These are phyloP conservation scores for Brachyopa scutellaris DNA, from an alignment of 2,888 invertebrate genomes.

Conservation along the genomic window DNA sequence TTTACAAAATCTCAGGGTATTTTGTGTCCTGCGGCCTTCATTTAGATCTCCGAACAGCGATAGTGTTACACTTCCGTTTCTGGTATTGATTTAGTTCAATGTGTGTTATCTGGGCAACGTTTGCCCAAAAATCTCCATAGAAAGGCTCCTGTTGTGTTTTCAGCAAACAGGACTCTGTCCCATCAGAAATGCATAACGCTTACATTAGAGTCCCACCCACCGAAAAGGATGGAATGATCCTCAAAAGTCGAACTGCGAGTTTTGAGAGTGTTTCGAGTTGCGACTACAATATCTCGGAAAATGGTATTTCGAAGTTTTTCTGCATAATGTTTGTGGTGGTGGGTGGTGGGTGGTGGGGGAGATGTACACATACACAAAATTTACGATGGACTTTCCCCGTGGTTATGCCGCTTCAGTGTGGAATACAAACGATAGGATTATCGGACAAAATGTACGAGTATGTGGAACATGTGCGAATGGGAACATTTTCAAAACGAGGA, in stretches of 20 bases:
- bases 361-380: constrained; percentile 35
- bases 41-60: constrained; percentile 63
- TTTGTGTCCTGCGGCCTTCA: constrained; percentile 63
- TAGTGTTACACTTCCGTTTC: constrained; percentile 26
- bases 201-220: constrained; percentile 28
- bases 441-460: constrained; percentile 50
- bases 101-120: constrained; percentile 62
- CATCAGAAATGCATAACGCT: constrained; percentile 68
- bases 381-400: constrained; percentile 63
- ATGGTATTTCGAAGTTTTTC: constrained; percentile 39
- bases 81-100: constrained; percentile 67
- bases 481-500: constrained; percentile 61
- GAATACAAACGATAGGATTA: constrained; percentile 72
- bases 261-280: constrained; percentile 38
- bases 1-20: constrained; percentile 40
- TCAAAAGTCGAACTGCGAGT: constrained; percentile 51
- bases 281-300: constrained; percentile 41
- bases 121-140: constrained; percentile 59
- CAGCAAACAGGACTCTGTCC: constrained; percentile 37
- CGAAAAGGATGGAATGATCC: constrained; percentile 17
- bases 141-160: constrained; percentile 24
- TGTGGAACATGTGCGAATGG: constrained; percentile 72
- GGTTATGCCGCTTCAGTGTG: constrained; percentile 38
- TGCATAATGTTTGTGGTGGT: constrained; percentile 3
- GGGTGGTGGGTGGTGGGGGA: not conserved